Evolutionary conservation across 2,113 vertebrate species (phyloP), one percentile per base, ranked within the genome.

Genomic region (Labeo catla): DNA sequence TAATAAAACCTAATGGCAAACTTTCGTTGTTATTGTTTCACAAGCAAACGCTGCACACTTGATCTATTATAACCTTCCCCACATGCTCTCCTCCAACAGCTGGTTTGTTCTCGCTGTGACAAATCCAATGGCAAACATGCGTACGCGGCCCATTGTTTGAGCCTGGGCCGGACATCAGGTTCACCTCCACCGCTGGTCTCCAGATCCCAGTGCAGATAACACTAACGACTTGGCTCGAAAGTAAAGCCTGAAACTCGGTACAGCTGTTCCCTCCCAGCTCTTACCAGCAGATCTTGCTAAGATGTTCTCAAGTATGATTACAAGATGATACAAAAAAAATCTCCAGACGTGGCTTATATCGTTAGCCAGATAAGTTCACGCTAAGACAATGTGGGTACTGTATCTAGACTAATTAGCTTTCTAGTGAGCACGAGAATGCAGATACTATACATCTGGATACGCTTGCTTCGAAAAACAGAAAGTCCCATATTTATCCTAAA

Each of bases 81-180:
- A 68, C 52, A 78, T 68, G 50, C 21, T 85, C 45, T 78, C 43
- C 23, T 84, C 82, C 11, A 61, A 80, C 86, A 87, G 86, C 81
- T 87, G 82, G 57, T 74, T 86, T 81, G 68, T 52, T 79, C 76
- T 84, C 36, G 19, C 82, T 84, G 76, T 59, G 65, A 87, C 86
- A 87, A 83, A 84, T 78, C 54, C 82, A 84, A 87, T 39, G 57
- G 76, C 50, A 87, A 87, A 87, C 86, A 87, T 39, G 81, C 28
- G 86, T 82, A 79, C 50, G 23, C 15, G 45, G 57, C 52, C 72
- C 74, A 83, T 83, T 88, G 84, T 83, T 86, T 88, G 47, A 73
- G 79, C 65, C 6, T 61, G 59, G 66, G 47, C 39, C 83, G 57
- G 86, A 87, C 72, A 59, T 81, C 43, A 43, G 66, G 76, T 84